Base-by-base conservation (phyloP, 2,888 invertebrate genomes). In the Eupeodes luniger region DNA sequence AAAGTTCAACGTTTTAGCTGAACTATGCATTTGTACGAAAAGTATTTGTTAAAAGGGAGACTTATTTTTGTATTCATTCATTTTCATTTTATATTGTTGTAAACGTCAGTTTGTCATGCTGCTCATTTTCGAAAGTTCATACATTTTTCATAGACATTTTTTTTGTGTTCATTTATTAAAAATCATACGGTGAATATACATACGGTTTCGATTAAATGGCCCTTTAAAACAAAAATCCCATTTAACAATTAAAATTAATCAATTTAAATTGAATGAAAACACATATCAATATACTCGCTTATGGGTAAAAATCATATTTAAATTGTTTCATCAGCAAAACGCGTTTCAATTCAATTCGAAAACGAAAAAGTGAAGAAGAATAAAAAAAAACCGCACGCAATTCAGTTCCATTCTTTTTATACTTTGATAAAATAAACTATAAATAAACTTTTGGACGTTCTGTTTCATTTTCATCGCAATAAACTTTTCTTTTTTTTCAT, bases 401-500 rank as follows among this genome's bases (percentile, higher is more conserved):
- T 67, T 61, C 55, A 74, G n/a, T n/a, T 59, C 34, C n/a, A 59
- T 11, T 47, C 10, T 47, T 47, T 47, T 47, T 47, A 6, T 47
- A 4, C 10, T 59, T 36, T 34, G 34, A 4, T 34, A 36, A 59
- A 36, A 59, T 19, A 16, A 34, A 34, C 59, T 85, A 85, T 40
- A 81, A 85, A 85, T 85, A 85, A 80, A 77, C 77, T 66, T 69
- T 57, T n/a, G 27, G 44, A 44, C 49, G n/a, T 40, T 55, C 49
- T 47, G n/a, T 27, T 57, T 81, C 57, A 40, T 72, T 14, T 62
- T 40, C 59, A 36, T 70, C 27, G 27, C 53, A 7, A 11, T n/a
- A 55, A 16, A 16, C 4, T 44, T 34, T 2, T 34, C 12, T 27
- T 5, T 2, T 44, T 27, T 5, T 4, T 44, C 19, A 11, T 14